Evolutionary conservation across 2,113 vertebrate genomes (phyloP), one percentile per base, ranked within the genome.

Genomic region (Bubalus kerabau): DNA sequence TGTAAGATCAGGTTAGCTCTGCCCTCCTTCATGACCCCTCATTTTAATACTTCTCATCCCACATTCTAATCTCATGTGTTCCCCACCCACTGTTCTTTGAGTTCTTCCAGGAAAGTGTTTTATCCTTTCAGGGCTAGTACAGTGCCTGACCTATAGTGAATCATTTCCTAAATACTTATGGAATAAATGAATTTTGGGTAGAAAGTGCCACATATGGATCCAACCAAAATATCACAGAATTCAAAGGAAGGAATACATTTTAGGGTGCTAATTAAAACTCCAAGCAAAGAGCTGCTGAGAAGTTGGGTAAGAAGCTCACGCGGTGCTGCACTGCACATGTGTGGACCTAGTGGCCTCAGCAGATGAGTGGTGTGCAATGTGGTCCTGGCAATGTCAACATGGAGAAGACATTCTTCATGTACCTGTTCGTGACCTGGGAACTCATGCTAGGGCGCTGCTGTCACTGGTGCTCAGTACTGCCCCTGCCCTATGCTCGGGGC

Each of bases 401-500:
- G 14, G 99, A 96, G 85, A 99, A 99, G 59, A 82, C 81, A 93
- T 99, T 99, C 1, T 67, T 96, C 83, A 99, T 98, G 91, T 99
- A 99, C 43, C 99, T 99, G 11, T 0, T 98, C 0, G 97, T 98
- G 0, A 99, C 99, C 10, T 99, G 98, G 9, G 99, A 99, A 71
- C 98, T 97, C 88, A 99, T 99, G 98, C 99, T 99, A 99, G 98
- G 95, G 98, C 98, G 60, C 99, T 99, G 98, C 99, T 99, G 99
- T 99, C 98, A 23, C 99, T 99, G 21, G 99, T 99, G 62, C 98
- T 98, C 97, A 99, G 99, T 0, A 99, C 99, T 98, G 80, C 12
- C 16, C 90, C 89, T 3, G 17, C 15, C n/a, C 74, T 16, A 4
- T 67, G 56, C 67, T 48, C 17, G 5, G 40, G 74, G 32, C 74